Conservation (phyloP, 2,888 invertebrate genomes). For the Bimastos eiseni region DNA sequence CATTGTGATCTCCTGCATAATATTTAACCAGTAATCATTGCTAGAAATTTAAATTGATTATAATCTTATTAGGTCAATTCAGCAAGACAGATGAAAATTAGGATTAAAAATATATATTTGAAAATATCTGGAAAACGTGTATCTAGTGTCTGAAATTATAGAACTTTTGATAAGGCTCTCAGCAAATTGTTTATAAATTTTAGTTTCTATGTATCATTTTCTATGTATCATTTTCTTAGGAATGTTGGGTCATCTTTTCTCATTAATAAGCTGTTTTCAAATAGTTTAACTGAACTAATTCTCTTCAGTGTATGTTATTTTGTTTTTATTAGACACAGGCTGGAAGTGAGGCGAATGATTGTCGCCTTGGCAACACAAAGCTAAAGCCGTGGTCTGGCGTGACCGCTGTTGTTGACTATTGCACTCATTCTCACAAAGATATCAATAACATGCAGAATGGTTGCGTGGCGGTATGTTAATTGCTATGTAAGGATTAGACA, state of each 20-base stretch:
- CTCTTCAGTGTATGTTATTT: not conserved
- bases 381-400: constrained; percentile 92
- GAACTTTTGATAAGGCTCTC: not conserved
- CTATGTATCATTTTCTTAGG: not conserved
- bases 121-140: not conserved
- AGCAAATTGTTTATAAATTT: not conserved
- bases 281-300: not conserved
- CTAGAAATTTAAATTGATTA: not conserved
- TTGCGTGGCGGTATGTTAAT: constrained; percentile 77
- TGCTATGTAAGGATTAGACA: no score
- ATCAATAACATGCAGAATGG: constrained; percentile 96
- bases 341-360: constrained; percentile 81
- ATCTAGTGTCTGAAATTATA: not conserved
- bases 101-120: not conserved
- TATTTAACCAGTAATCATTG: not conserved
- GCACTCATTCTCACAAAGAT: constrained; percentile 92
- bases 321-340: constrained; percentile 45
- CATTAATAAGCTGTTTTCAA: not conserved
- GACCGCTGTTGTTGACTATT: constrained; percentile 93
- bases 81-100: not conserved
- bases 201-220: not conserved
- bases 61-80: not conserved
- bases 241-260: not conserved
- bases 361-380: constrained; percentile 78
- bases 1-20: not conserved